A percentile compares a stretch with the other conserved stretches of the same genome.
These are phyloP conservation scores for Chromis chromis DNA, from an alignment of 2,797 vertebrate genomes.

Conservation along the genomic window DNA sequence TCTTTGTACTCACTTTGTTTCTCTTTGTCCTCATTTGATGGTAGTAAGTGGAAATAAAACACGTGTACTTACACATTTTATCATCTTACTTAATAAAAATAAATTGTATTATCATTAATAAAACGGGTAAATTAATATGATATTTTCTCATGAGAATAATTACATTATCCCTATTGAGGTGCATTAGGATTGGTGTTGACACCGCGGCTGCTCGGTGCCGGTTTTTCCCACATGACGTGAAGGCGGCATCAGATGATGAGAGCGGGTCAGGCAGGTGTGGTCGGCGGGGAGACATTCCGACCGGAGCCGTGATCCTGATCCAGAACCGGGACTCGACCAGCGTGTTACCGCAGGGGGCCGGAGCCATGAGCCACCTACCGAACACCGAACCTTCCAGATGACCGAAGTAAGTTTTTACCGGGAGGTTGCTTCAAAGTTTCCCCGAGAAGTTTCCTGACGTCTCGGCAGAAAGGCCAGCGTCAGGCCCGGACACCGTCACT, in stretches of 20 bases:
- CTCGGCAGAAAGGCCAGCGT: constrained; percentile 30
- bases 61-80: too few species aligned
- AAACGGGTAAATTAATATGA: too few species aligned
- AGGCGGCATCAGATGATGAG: constrained; percentile 65
- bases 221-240: constrained; percentile 51
- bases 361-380: background rate
- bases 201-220: fast-evolving
- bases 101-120: too few species aligned
- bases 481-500: constrained; percentile 45
- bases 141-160: too few species aligned
- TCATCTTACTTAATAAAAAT: too few species aligned
- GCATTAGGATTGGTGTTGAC: background rate
- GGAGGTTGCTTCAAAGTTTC: constrained; percentile 29
- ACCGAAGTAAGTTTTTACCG: constrained; percentile 36
- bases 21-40: too few species aligned
- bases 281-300: constrained; percentile 50
- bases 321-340: constrained; percentile 6
- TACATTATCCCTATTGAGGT: too few species aligned
- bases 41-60: too few species aligned
- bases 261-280: constrained; percentile 82
- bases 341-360: background rate
- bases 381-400: background rate
- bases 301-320: constrained; percentile 47
- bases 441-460: constrained; percentile 52
- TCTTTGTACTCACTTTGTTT: too few species aligned